These are phyloP conservation scores for Sphenodon punctatus DNA, from an alignment of 2,797 vertebrate genomes.

Conservation along the genomic window DNA sequence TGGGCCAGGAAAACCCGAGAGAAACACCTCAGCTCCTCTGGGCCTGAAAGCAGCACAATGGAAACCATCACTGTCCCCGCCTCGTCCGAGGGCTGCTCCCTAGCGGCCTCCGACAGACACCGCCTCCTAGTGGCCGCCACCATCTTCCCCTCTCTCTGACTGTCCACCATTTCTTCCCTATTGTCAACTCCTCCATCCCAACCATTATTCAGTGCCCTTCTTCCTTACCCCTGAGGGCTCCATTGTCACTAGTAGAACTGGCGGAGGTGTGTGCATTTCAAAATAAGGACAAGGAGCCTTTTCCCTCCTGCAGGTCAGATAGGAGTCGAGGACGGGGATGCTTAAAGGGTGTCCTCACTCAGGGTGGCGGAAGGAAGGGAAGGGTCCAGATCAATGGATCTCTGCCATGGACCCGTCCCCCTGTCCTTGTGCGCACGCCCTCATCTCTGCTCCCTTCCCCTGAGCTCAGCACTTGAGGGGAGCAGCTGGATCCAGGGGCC, in stretches of 20 bases:
- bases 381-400: no score
- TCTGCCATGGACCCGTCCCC: no score
- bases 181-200: neutral
- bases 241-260: neutral
- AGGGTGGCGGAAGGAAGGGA: no score
- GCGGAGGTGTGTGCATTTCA: neutral
- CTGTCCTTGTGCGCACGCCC: no score
- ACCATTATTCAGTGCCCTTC: neutral
- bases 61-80: neutral
- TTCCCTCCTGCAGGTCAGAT: no score
- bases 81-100: neutral
- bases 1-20: conserved; percentile 75
- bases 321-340: no score
- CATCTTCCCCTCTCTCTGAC: neutral
- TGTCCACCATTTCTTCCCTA: neutral
- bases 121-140: no score
- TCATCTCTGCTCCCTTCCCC: no score
- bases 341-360: no score
- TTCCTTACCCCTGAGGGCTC: neutral
- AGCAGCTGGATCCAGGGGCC: no score
- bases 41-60: conserved; percentile 65
- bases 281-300: no score
- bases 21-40: conserved; percentile 77
- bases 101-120: neutral
- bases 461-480: no score